These are phyloP conservation scores for Acanthosepion esculentum DNA, from an alignment of 2,888 invertebrate genomes.

Conservation along the genomic window DNA sequence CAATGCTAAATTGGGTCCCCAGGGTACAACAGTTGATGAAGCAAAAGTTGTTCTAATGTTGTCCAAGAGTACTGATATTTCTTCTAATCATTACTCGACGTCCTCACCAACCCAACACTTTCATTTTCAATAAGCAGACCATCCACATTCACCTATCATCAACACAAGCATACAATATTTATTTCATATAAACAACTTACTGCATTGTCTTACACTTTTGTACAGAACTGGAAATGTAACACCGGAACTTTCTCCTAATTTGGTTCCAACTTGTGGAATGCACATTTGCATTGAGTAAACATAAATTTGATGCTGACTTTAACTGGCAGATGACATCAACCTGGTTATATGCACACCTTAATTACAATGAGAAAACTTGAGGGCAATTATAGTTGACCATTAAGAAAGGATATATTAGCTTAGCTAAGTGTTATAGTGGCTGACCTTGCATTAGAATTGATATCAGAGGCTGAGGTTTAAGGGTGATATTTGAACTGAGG, in stretches of 20 bases:
- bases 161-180: background rate
- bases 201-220: background rate
- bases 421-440: background rate
- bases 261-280: background rate
- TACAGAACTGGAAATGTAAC: background rate
- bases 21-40: background rate
- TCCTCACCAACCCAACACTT: background rate
- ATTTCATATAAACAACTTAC: slow-evolving; percentile 8
- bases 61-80: background rate
- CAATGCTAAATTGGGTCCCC: background rate
- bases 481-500: too few relatives aligned
- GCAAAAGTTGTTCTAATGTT: background rate
- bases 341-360: background rate
- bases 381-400: background rate
- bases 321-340: background rate
- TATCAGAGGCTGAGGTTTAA: too few relatives aligned
- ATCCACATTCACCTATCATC: background rate
- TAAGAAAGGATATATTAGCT: background rate
- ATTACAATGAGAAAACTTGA: background rate
- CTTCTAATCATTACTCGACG: background rate
- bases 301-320: background rate
- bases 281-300: background rate
- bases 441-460: too few relatives aligned
- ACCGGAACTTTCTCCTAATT: background rate
- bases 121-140: background rate